phyloP scores from a whole-genome alignment of 2,797 vertebrate genomes.

The Lindbergichthys nudifrons region DNA sequence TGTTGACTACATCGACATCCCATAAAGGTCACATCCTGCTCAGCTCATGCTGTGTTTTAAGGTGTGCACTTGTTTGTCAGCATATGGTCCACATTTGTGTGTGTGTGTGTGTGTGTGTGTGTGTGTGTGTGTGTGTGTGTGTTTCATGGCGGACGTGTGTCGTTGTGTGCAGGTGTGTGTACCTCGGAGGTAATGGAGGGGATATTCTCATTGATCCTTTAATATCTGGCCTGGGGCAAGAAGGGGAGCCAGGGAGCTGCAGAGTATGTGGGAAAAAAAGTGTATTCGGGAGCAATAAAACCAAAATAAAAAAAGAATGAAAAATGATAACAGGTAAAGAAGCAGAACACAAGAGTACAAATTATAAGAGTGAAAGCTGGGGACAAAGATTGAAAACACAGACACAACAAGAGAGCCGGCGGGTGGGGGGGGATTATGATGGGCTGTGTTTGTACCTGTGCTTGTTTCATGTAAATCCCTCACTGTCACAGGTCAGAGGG shows the following conservation, averaged over 20 bases:
- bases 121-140: conserved; percentile 34
- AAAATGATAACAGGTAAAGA: conserved; percentile 60
- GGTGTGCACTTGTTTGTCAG: conserved; percentile 28
- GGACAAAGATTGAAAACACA: conserved; percentile 49
- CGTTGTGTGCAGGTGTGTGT: conserved; percentile 83
- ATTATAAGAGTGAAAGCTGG: conserved; percentile 41
- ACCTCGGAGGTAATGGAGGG: conserved; percentile 77
- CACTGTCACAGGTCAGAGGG: conserved; percentile 59
- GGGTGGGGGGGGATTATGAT: conserved; percentile 65
- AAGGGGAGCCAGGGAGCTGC: conserved; percentile 45
- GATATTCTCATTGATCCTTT: conserved; percentile 84
- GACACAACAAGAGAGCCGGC: conserved; percentile 69
- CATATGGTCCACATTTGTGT: conserved; percentile 31
- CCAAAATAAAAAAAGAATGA: conserved; percentile 39
- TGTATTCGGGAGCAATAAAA: conserved; percentile 49
- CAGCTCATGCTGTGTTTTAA: conserved; percentile 38
- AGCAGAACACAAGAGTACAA: conserved; percentile 35
- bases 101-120: conserved; percentile 41
- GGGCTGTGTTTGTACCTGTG: conserved; percentile 78
- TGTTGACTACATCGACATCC: conserved; percentile 29
- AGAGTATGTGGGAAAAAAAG: conserved; percentile 67
- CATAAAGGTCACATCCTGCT: conserved; percentile 66
- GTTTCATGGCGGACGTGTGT: conserved; percentile 27
- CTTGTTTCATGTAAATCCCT: conserved; percentile 65
- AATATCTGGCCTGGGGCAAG: conserved; percentile 75